Evolutionary conservation across 2,113 vertebrate species (phyloP).

Genomic region (Elachura formosa): DNA sequence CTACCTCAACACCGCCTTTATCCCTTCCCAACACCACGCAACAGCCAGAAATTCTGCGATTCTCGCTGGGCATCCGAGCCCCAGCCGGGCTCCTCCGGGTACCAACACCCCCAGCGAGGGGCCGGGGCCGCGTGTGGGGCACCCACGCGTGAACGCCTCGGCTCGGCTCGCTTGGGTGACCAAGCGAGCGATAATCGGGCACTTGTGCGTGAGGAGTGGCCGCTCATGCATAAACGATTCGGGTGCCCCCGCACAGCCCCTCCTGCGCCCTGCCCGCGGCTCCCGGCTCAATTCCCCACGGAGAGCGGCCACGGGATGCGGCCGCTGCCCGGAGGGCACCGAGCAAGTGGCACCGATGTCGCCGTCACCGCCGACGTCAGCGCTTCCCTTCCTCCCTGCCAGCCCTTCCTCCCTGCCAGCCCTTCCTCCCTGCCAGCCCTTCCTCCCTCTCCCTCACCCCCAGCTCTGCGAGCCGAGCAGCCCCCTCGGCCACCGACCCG

Average conservation of each 20-base stretch:
- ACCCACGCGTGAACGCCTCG: too few species aligned
- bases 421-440: not conserved
- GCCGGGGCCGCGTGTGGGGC: not conserved
- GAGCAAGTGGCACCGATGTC: not conserved
- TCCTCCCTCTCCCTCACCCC: not conserved
- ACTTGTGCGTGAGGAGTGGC: not conserved
- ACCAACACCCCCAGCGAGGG: not conserved
- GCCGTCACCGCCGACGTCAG: not conserved
- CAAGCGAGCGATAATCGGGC: not conserved
- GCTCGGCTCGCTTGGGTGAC: not conserved
- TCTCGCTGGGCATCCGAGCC: not conserved
- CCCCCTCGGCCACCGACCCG: rapidly evolving
- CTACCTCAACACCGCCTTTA: not conserved
- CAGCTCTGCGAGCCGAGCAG: not conserved
- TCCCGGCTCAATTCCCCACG: rapidly evolving
- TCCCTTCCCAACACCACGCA: rapidly evolving
- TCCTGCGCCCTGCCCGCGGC: not conserved
- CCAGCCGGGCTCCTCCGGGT: not conserved
- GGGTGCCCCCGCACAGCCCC: not conserved
- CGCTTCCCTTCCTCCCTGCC: not conserved
- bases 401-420: not conserved
- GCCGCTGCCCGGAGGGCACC: rapidly evolving
- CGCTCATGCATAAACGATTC: not conserved
- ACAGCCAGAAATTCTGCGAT: not conserved
- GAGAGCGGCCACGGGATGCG: rapidly evolving